A percentile compares a stretch with the other conserved stretches of the same genome.
Evolutionary conservation across 1,140 invertebrate genomes (phyloP).

Genomic region (Drosophila nebulosa): DNA sequence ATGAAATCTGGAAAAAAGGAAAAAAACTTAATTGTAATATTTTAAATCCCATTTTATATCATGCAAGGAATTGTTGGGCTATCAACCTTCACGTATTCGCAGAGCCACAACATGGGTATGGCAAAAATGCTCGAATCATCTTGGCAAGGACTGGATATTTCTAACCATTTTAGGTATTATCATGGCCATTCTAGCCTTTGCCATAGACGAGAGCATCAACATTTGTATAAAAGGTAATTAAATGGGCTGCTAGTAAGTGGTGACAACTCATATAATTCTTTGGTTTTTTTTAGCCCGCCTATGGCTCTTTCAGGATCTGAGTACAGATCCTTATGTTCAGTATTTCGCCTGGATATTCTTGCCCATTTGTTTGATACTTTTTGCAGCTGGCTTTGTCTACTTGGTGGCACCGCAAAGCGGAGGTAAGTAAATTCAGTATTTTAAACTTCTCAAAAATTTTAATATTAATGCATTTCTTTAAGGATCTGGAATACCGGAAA

Average conservation of each 20-base stretch:
- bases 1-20: too few relatives aligned
- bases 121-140: conserved; percentile 92
- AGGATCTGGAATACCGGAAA: conserved; percentile 99
- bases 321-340: conserved; percentile 89
- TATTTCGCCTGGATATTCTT: conserved; percentile 96
- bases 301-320: conserved; percentile 94
- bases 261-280: background rate
- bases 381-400: conserved; percentile 96
- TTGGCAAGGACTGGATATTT: conserved; percentile 99
- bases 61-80: conserved; percentile 81
- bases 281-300: conserved; percentile 88
- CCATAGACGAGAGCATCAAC: conserved; percentile 97
- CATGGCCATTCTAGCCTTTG: conserved; percentile 97
- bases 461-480: conserved; percentile 16
- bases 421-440: conserved; percentile 50
- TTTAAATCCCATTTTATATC: background rate
- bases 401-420: conserved; percentile 96
- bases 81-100: conserved; percentile 82
- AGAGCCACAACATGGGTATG: conserved; percentile 85
- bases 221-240: conserved; percentile 94
- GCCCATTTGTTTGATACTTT: conserved; percentile 93
- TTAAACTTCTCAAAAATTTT: background rate
- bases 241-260: background rate
- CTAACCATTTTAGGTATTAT: conserved; percentile 95
- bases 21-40: background rate